phyloP scores from a whole-genome alignment of 2,113 vertebrate genomes.

The Zosterops hypoxanthus region DNA sequence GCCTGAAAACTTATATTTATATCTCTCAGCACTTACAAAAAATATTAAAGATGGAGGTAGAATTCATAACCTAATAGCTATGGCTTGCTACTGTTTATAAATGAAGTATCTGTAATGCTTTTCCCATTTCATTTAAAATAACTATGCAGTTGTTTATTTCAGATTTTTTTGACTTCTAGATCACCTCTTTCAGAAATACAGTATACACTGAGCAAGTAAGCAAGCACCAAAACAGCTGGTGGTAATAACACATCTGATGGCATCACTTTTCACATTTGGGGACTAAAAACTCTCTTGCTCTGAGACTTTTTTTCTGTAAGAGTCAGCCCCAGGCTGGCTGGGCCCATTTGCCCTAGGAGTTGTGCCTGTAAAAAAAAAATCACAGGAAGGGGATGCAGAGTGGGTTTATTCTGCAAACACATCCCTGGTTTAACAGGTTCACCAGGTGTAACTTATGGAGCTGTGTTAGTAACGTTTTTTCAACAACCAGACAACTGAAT shows the following conservation, averaged over 20 bases:
- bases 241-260: background rate
- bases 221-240: background rate
- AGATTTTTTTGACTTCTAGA: background rate
- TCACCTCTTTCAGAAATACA: background rate
- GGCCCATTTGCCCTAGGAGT: background rate
- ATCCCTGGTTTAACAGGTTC: background rate
- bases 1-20: background rate
- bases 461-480: background rate
- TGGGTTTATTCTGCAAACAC: background rate
- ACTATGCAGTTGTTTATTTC: background rate
- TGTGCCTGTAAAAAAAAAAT: background rate
- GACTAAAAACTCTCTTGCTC: background rate
- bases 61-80: background rate
- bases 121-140: background rate
- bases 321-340: background rate
- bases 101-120: background rate
- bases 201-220: background rate
- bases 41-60: background rate
- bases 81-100: background rate
- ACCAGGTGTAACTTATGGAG: fast-evolving
- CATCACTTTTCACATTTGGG: background rate
- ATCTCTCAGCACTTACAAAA: background rate
- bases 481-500: background rate
- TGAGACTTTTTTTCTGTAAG: background rate
- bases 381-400: background rate